A percentile compares a stretch with the other conserved stretches of the same genome.
Evolutionary conservation across 2,888 invertebrate genomes (phyloP).

Genomic region (Drosophila atripex): DNA sequence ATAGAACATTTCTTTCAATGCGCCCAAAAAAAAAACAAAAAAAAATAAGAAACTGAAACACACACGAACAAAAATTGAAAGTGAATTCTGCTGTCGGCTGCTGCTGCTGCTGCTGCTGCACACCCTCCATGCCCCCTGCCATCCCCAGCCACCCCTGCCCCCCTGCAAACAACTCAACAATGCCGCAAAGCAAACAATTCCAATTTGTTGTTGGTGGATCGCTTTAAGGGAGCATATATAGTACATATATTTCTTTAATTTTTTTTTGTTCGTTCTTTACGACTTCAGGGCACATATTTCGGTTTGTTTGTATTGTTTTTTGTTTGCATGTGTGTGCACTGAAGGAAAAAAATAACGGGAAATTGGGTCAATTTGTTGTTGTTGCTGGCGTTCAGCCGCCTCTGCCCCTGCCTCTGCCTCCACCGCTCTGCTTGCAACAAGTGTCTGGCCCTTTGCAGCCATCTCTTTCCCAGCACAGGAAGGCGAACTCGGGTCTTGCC

Average conservation of each 20-base stretch:
- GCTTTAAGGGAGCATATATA: slow-evolving; percentile 64
- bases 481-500: slow-evolving; percentile 64
- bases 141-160: neutral
- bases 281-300: slow-evolving; percentile 65
- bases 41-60: too few relatives aligned
- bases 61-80: slow-evolving; percentile 61
- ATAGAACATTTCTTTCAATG: slow-evolving; percentile 57
- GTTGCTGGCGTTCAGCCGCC: slow-evolving; percentile 43
- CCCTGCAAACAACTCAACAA: slow-evolving; percentile 70
- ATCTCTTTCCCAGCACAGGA: slow-evolving; percentile 51
- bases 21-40: slow-evolving; percentile 38
- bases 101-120: slow-evolving; percentile 44
- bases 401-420: slow-evolving; percentile 16
- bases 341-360: slow-evolving; percentile 40
- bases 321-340: slow-evolving; percentile 45
- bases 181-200: slow-evolving; percentile 74
- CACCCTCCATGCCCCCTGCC: slow-evolving; percentile 1
- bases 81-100: slow-evolving; percentile 68
- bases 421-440: slow-evolving; percentile 69
- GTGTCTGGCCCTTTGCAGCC: slow-evolving; percentile 66
- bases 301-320: slow-evolving; percentile 62
- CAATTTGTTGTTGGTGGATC: slow-evolving; percentile 53
- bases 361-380: slow-evolving; percentile 50
- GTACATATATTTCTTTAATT: slow-evolving; percentile 8
- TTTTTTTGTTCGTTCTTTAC: slow-evolving; percentile 34